Conservation (phyloP, 1,140 invertebrate species). For the Drosophila aff. region DNA sequence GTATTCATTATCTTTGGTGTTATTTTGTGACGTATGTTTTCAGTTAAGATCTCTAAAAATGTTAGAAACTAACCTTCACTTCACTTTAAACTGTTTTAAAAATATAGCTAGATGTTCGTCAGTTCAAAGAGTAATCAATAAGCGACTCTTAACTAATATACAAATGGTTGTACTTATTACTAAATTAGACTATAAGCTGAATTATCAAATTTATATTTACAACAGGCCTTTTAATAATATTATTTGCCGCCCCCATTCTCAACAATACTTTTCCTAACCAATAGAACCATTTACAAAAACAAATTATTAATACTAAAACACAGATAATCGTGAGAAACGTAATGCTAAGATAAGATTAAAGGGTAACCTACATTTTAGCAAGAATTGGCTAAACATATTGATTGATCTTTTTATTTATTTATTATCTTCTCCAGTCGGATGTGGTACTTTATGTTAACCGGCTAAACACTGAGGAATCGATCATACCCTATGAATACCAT, state of each 20-base stretch:
- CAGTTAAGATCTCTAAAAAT: not conserved
- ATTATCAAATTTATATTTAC: not conserved
- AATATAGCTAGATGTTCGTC: not conserved
- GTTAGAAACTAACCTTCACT: too few species aligned
- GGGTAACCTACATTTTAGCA: not conserved
- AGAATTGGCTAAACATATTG: not conserved
- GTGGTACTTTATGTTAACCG: conserved; percentile 94
- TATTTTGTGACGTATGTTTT: too few species aligned
- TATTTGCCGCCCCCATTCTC: not conserved
- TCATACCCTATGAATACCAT: conserved; percentile 99
- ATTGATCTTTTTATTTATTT: conserved; percentile 9
- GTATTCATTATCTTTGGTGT: not conserved
- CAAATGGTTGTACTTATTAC: not conserved
- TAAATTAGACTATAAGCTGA: not conserved
- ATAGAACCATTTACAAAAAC: too few species aligned
- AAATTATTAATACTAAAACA: not conserved
- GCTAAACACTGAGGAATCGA: conserved; percentile 97
- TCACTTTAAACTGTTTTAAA: not conserved
- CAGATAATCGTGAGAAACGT: not conserved
- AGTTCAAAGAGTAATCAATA: not conserved
- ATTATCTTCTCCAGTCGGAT: conserved; percentile 57
- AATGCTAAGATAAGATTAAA: conserved; percentile 8
- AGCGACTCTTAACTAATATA: not conserved
- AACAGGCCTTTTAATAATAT: not conserved
- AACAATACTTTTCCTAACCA: not conserved